Evolutionary conservation across 2,888 invertebrate species (phyloP).

Genomic region (Aphodius sticticus): DNA sequence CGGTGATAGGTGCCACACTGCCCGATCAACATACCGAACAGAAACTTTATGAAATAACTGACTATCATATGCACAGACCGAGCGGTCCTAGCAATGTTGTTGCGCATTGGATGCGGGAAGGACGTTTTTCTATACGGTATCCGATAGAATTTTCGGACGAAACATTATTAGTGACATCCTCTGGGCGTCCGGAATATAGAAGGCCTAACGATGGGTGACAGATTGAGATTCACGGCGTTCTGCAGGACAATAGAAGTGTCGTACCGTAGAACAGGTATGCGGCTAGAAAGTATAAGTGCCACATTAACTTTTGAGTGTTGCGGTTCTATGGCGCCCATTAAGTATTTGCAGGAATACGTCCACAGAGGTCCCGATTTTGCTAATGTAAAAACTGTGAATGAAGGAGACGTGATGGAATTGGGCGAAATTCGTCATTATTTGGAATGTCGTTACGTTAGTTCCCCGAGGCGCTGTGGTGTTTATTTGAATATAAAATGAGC

Average conservation of each 20-base stretch:
- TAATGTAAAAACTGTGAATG: background rate
- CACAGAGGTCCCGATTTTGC: constrained; percentile 17
- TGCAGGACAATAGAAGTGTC: constrained; percentile 49
- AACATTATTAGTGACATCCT: background rate
- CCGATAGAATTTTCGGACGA: constrained; percentile 41
- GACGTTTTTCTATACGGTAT: constrained; percentile 48
- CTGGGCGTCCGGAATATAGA: background rate
- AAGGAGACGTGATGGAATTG: background rate
- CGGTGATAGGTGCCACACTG: constrained; percentile 12
- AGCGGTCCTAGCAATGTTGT: constrained; percentile 33
- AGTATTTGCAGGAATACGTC: constrained; percentile 48
- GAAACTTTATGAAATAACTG: constrained; percentile 18
- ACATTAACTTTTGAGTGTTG: constrained; percentile 49
- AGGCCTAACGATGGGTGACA: constrained; percentile 35
- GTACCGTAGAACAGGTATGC: constrained; percentile 49
- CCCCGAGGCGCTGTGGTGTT: constrained; percentile 13
- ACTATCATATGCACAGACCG: background rate
- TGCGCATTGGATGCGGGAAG: constrained; percentile 40
- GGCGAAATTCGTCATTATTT: constrained; percentile 6
- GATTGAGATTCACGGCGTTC: constrained; percentile 27
- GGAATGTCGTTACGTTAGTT: constrained; percentile 15
- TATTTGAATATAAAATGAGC: constrained; percentile 9
- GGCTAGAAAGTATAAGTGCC: constrained; percentile 44
- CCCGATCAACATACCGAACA: constrained; percentile 4
- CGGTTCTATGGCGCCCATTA: constrained; percentile 44